Conservation (phyloP, 30 jellyfish, hydroid and myxozoan genomes). For the Morbakka virulenta region DNA sequence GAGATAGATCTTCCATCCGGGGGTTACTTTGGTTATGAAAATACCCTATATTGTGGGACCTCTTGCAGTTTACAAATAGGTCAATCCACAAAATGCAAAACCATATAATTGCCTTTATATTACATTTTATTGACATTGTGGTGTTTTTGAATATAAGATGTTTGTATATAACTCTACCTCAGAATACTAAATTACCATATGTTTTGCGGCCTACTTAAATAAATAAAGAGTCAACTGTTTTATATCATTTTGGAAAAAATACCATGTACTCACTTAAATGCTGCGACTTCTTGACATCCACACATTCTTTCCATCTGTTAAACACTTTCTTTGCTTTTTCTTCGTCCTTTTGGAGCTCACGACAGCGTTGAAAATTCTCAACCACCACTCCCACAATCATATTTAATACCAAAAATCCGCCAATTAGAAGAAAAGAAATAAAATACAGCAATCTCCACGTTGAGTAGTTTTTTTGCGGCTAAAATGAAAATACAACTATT, state of each 20-base stretch:
- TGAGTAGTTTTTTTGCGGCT: constrained; percentile 64
- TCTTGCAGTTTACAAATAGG: too few species aligned
- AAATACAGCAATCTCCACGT: constrained; percentile 70
- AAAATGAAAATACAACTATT: not conserved
- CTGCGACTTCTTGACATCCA: too few species aligned
- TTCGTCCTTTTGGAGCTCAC: constrained; percentile 70
- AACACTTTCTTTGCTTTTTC: constrained; percentile 68
- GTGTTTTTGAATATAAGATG: too few species aligned
- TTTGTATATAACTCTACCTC: too few species aligned
- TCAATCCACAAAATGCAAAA: too few species aligned
- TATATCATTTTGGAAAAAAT: not conserved
- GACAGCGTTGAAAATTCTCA: constrained; percentile 80
- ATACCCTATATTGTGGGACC: too few species aligned
- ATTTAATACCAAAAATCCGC: constrained; percentile 81
- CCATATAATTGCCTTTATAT: too few species aligned
- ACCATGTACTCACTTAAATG: constrained; percentile 34
- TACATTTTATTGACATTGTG: too few species aligned
- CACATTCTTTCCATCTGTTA: constrained; percentile 72
- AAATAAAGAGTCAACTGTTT: not conserved
- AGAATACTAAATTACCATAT: too few species aligned
- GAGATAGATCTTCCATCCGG: too few species aligned
- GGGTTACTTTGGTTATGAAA: too few species aligned
- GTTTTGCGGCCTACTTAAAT: too few species aligned
- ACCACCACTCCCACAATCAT: constrained; percentile 93
- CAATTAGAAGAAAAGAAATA: constrained; percentile 77